Evolutionary conservation across 2,888 invertebrate genomes (phyloP).

Genomic region (Parnassius orleans): DNA sequence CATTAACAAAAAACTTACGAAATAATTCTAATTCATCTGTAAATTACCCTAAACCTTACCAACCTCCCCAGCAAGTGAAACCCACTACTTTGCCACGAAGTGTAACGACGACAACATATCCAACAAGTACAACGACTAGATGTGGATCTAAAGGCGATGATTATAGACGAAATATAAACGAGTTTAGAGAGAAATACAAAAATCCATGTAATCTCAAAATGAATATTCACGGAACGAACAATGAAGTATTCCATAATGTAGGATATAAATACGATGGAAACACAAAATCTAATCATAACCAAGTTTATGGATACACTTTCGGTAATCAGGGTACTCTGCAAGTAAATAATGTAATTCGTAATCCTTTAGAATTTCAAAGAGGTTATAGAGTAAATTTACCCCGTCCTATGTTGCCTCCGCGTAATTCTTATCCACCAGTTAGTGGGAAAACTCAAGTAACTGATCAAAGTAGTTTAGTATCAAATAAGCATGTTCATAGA

Average conservation of each 20-base stretch:
- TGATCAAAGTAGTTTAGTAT: conserved; percentile 73
- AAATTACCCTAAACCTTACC: conserved; percentile 71
- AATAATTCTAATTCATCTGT: conserved; percentile 69
- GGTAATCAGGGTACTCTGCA: conserved; percentile 79
- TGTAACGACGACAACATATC: conserved; percentile 70
- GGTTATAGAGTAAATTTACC: conserved; percentile 80
- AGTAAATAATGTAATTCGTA: conserved; percentile 75
- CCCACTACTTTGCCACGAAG: conserved; percentile 76
- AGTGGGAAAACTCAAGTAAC: conserved; percentile 79
- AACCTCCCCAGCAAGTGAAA: conserved; percentile 65
- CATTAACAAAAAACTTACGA: conserved; percentile 56
- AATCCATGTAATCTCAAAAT: conserved; percentile 72
- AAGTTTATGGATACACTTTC: conserved; percentile 76
- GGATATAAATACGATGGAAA: conserved; percentile 70
- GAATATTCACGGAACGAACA: conserved; percentile 58
- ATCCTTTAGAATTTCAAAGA: conserved; percentile 80
- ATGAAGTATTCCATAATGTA: conserved; percentile 73
- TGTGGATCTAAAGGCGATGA: conserved; percentile 74
- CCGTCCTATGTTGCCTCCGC: conserved; percentile 82
- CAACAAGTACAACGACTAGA: conserved; percentile 68
- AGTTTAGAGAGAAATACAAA: conserved; percentile 83
- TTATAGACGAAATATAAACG: conserved; percentile 81
- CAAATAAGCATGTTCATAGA: conserved; percentile 80
- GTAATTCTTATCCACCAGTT: conserved; percentile 83
- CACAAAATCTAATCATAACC: conserved; percentile 67